Base-by-base conservation (phyloP, 2,888 invertebrate species). In the Achlya flavicornis region DNA sequence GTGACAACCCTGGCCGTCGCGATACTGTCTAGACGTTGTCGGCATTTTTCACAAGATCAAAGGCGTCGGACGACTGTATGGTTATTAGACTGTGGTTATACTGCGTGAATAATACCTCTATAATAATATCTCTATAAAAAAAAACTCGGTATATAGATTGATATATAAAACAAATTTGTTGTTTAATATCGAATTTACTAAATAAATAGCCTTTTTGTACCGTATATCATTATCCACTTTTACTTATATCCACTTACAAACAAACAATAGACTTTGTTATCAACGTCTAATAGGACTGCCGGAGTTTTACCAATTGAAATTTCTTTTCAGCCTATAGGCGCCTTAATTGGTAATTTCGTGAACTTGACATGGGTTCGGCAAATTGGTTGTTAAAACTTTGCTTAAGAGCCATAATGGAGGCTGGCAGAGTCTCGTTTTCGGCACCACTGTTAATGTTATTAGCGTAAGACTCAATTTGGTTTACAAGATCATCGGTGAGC, bases 301-400 rank as follows among this genome's bases (percentile, higher is more conserved):
- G 19, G 19, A 19, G n/a, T 53, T 53, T 53, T 53, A 19, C 16
- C 16, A 53, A 19, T 53, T 53, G 53, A 19, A 53, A 53, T 53
- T 53, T 53, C 58, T 61, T 62, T 63, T 46, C 53, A 35, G 57
- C 53, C 48, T 38, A 38, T 59, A 58, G n/a, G 64, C 58, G 46
- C 64, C 71, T 68, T 78, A 75, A 78, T 80, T 72, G 67, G 74
- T 73, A 71, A 73, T 78, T 77, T 66, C 53, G 62, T 58, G 57
- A 75, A 73, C 72, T 73, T 80, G 78, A 80, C 74, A 76, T 76
- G 73, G 80, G 80, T 74, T 72, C 66, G 66, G 72, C 72, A 78
- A 79, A 81, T 81, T 80, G 77, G 71, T 75, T 80, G 75, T 76
- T 80, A 77, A 75, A 80, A 80, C 76, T 81, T 80, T 61, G 67